A percentile compares a stretch with the other conserved stretches of the same genome.
Conservation (phyloP, 2,797 vertebrate genomes). For the Myotis vivesi region DNA sequence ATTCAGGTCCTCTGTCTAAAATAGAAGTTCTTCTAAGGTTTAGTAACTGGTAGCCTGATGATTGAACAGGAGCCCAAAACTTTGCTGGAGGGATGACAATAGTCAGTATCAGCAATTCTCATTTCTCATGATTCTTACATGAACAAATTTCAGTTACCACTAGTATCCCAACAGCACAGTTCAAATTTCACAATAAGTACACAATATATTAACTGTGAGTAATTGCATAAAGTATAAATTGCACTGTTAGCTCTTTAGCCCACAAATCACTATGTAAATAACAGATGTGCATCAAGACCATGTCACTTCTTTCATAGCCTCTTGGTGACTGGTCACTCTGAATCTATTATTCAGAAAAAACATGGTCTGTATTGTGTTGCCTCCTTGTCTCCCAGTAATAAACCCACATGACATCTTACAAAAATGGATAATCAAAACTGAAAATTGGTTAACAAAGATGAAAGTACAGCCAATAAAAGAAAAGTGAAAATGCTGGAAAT, state of each 20-base stretch:
- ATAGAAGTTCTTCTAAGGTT: conserved; percentile 21
- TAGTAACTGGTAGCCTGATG: conserved; percentile 17
- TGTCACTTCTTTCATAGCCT: neutral
- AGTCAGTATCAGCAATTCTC: neutral
- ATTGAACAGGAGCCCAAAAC: neutral
- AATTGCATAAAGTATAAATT: conserved; percentile 32
- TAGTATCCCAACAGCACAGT: neutral
- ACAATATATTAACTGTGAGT: conserved; percentile 28
- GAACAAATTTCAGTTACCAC: conserved; percentile 30
- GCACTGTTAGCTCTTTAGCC: conserved; percentile 5
- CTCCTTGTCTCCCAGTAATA: neutral
- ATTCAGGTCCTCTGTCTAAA: neutral
- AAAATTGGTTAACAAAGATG: conserved; percentile 36
- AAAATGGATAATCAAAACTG: conserved; percentile 39
- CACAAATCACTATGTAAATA: conserved; percentile 35
- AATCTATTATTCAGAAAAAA: too few relatives aligned
- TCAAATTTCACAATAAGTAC: conserved; percentile 16
- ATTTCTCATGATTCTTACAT: neutral
- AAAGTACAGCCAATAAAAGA: conserved; percentile 31
- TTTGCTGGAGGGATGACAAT: neutral
- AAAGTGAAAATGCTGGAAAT: conserved; percentile 47
- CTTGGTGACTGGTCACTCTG: too few relatives aligned
- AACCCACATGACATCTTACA: conserved; percentile 4
- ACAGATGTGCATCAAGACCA: neutral
- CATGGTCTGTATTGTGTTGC: too few relatives aligned